Base-by-base conservation (phyloP, 1,140 invertebrate species). In the Papilio dardanus region DNA sequence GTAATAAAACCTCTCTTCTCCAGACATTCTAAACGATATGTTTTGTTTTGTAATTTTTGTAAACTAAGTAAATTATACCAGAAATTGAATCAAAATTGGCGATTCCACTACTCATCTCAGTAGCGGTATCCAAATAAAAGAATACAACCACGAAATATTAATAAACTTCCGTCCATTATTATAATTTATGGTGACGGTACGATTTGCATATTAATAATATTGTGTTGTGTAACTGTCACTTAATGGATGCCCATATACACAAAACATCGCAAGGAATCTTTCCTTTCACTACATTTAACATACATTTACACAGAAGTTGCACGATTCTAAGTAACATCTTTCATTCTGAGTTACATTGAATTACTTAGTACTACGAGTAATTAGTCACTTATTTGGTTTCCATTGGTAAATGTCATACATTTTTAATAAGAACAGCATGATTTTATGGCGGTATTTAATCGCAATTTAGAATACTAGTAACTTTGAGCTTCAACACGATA, bases 161-260 rank as follows among this genome's bases (percentile, higher is more conserved):
- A 67, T 67, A 67, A 8, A 24, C 67, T 69, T 69, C 67, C 67
- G 67, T 69, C 12, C 35, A 69, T 69, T 69, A 69, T 69, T 24
- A 21, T 16, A 69, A 69, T 69, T 42, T 69, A 40, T 69, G 67
- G 67, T 69, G 19, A 21, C 33, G 35, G 14, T 40, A 37, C 67
- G 67, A 24, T 35, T 35, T 21, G 67, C 35, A 42, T 69, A 69
- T 10, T 69, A 40, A 69, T 40, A 19, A 24, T 19, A 69, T 69
- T 69, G 19, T 21, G 67, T 69, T 69, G 19, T 21, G 67, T 19
- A 69, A 69, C 19, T 46, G 42, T 46, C 42, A n/a, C 42, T 46
- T 46, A 46, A 46, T 46, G 42, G 16, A 46, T 33, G 31, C 31
- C 12, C 14, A 68, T 35, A 35, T 33, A 35, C n/a, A 35, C 12